Conservation (phyloP, 1,140 invertebrate species). For the Lepidotrigona ventralis region DNA sequence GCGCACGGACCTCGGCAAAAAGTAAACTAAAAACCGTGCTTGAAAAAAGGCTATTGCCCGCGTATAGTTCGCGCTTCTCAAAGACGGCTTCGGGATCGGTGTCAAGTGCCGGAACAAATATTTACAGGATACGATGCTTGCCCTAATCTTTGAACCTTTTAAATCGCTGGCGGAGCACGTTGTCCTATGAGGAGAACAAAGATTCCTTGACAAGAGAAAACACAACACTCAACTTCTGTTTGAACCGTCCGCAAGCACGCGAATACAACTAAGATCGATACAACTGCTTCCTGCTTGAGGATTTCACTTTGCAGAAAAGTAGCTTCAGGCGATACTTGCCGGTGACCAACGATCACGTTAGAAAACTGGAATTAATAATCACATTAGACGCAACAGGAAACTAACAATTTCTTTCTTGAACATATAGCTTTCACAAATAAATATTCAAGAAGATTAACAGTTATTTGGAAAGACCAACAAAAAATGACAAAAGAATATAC, state of each 20-base stretch:
- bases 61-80: not conserved
- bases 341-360: no score
- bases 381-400: no score
- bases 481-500: no score
- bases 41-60: constrained; percentile 5
- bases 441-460: no score
- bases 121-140: constrained; percentile 23
- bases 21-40: constrained; percentile 16
- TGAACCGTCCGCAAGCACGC: not conserved
- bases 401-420: no score
- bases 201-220: not conserved
- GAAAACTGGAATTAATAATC: no score
- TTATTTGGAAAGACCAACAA: no score
- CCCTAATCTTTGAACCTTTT: constrained; percentile 29
- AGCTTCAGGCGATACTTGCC: no score
- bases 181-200: not conserved
- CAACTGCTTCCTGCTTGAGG: not conserved
- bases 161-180: constrained; percentile 15
- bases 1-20: not conserved
- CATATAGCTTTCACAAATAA: no score
- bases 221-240: not conserved
- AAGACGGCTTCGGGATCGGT: constrained; percentile 30
- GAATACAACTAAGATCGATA: not conserved
- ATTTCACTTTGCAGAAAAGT: not conserved
- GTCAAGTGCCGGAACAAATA: constrained; percentile 41